Evolutionary conservation across 2,113 vertebrate genomes (phyloP).

Genomic region (Lipophrys pholis): DNA sequence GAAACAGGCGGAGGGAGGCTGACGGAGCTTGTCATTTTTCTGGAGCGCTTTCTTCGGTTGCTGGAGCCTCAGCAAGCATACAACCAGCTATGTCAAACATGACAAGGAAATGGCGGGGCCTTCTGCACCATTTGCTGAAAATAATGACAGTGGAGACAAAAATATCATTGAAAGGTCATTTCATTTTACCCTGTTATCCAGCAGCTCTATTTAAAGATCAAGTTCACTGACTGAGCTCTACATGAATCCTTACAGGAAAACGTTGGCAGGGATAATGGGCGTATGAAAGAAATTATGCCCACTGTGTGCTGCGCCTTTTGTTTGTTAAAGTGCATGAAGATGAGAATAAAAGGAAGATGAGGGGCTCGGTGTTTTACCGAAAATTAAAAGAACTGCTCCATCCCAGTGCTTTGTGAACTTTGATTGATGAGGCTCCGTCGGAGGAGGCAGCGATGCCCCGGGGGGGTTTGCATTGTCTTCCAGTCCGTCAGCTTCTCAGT

Average conservation of each 20-base stretch:
- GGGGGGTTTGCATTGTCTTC: not conserved
- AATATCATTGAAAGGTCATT: conserved; percentile 56
- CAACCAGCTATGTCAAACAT: conserved; percentile 39
- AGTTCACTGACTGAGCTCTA: conserved; percentile 18
- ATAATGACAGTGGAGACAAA: conserved; percentile 64
- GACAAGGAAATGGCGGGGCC: conserved; percentile 40
- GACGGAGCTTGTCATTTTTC: conserved; percentile 1
- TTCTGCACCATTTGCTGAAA: conserved; percentile 70
- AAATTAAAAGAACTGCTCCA: conserved; percentile 7
- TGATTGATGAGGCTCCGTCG: conserved; percentile 6
- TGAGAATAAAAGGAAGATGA: conserved; percentile 26
- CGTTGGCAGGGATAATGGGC: conserved; percentile 30
- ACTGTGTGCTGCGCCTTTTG: conserved; percentile 9
- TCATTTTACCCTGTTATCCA: conserved; percentile 42
- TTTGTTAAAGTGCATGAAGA: conserved; percentile 5
- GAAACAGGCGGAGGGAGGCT: not conserved
- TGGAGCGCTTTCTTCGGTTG: conserved; percentile 9
- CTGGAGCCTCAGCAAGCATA: conserved; percentile 15
- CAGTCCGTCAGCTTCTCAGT: not conserved
- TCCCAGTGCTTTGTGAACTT: not conserved
- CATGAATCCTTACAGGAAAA: conserved; percentile 27
- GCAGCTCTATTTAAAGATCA: conserved; percentile 43
- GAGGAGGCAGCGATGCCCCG: not conserved
- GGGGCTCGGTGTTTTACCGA: conserved; percentile 1
- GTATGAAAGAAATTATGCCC: conserved; percentile 10